Evolutionary conservation across 2,797 vertebrate genomes (phyloP).

Genomic region (Petrocephalus schoutedeni): DNA sequence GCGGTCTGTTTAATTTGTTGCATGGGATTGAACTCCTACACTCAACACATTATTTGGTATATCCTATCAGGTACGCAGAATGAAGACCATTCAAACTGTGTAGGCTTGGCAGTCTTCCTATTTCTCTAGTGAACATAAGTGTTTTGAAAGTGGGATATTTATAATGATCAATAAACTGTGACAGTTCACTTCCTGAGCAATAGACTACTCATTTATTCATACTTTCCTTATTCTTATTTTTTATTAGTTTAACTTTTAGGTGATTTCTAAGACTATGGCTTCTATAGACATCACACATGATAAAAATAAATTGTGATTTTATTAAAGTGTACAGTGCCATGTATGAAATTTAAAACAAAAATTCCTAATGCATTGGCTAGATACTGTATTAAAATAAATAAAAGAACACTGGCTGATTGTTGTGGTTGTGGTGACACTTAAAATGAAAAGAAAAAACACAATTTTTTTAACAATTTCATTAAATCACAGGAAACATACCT

Average conservation of each 20-base stretch:
- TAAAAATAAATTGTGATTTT: not conserved
- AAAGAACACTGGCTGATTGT: not conserved
- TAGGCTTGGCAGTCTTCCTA: not conserved
- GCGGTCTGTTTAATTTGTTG: not conserved
- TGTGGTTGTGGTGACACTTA: not conserved
- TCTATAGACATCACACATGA: not conserved
- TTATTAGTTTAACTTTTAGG: not conserved
- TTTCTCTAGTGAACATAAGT: not conserved
- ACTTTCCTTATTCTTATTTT: not conserved
- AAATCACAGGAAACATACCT: not conserved
- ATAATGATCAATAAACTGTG: slow-evolving; percentile 4
- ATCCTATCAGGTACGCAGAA: not conserved
- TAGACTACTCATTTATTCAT: not conserved
- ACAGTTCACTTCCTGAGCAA: not conserved
- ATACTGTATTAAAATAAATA: not conserved
- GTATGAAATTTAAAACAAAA: not conserved
- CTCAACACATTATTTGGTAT: not conserved
- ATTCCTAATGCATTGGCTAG: not conserved
- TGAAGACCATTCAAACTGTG: not conserved
- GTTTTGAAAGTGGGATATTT: not conserved
- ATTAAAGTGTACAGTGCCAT: not conserved
- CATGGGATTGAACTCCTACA: not conserved
- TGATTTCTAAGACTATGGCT: not conserved
- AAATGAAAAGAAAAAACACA: not conserved
- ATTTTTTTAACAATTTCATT: not conserved